phyloP scores from a whole-genome alignment of 2,888 invertebrate species.

The Margaritifera margaritifera region DNA sequence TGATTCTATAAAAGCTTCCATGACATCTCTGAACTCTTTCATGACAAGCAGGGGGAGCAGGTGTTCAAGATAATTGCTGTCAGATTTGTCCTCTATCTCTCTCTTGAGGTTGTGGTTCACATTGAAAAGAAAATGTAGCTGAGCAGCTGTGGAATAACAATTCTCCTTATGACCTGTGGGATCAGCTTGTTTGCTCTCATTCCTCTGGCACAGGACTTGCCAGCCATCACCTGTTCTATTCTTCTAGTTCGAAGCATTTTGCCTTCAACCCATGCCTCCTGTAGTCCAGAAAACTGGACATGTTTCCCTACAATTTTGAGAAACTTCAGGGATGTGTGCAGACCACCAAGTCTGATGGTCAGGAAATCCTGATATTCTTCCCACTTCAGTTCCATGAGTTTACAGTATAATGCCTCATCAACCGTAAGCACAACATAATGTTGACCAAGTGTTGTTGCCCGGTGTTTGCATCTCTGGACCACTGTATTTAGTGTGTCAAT shows the following conservation, averaged over 20 bases:
- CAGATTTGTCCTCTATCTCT: too few species aligned
- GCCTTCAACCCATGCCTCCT: constrained; percentile 3
- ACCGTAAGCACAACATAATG: constrained; percentile 16
- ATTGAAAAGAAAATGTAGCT: too few species aligned
- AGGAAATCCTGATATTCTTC: constrained; percentile 8
- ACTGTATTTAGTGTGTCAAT: constrained; percentile 10
- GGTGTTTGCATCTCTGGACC: constrained; percentile 2
- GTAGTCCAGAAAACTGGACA: constrained; percentile 4
- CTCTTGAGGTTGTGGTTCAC: too few species aligned
- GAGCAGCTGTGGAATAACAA: constrained; percentile 6
- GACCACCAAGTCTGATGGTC: constrained; percentile 16
- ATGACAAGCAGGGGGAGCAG: too few species aligned
- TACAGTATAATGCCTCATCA: constrained; percentile 15
- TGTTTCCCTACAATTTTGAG: constrained; percentile 7
- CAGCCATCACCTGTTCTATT: constrained; percentile 7
- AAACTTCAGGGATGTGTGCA: constrained; percentile 13
- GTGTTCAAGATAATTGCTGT: too few species aligned
- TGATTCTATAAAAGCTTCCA: too few species aligned
- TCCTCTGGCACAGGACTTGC: constrained; percentile 8
- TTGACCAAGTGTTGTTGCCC: constrained; percentile 1
- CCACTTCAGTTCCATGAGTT: constrained; percentile 23
- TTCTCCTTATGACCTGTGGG: constrained; percentile 3
- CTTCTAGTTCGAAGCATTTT: constrained; percentile 1
- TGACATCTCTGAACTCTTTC: too few species aligned
- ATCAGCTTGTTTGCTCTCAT: constrained; percentile 7